phyloP scores from a whole-genome alignment of 2,797 vertebrate species.

The Selene dorsalis region DNA sequence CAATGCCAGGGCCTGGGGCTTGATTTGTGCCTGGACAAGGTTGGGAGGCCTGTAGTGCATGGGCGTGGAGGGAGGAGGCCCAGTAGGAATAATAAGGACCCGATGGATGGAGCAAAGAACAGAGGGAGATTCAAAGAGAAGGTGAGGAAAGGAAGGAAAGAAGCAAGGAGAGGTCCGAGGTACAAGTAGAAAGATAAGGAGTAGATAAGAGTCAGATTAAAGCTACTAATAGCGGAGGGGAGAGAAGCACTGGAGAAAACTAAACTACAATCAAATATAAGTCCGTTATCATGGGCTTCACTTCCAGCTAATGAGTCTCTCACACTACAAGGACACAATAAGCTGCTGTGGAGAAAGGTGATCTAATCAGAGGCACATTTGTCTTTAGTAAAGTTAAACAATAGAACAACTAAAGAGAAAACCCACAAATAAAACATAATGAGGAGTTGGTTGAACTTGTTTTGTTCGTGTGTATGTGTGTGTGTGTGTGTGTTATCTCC shows the following conservation, averaged over 20 bases:
- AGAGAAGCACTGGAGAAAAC: constrained; percentile 2
- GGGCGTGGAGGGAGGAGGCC: constrained; percentile 34
- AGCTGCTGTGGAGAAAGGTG: neutral
- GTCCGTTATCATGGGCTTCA: neutral
- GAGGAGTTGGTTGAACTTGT: neutral
- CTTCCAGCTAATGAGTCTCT: neutral
- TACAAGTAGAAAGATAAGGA: constrained; percentile 41
- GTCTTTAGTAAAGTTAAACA: too few species aligned
- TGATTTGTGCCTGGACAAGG: constrained; percentile 61
- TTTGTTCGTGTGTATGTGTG: neutral
- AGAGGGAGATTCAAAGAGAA: constrained; percentile 58
- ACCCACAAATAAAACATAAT: neutral
- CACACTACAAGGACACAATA: constrained; percentile 22
- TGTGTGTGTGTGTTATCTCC: constrained; percentile 12
- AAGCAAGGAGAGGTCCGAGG: constrained; percentile 46
- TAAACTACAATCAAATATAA: constrained; percentile 2
- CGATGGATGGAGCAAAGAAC: constrained; percentile 55
- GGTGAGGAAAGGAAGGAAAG: constrained; percentile 44
- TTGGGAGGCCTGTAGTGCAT: constrained; percentile 65
- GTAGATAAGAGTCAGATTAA: constrained; percentile 63
- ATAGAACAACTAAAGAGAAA: neutral
- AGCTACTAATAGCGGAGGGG: constrained; percentile 28
- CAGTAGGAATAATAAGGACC: constrained; percentile 29
- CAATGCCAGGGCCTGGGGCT: constrained; percentile 65
- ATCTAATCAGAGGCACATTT: neutral